Evolutionary conservation across 2,797 vertebrate genomes (phyloP).

Genomic region (Microctenopoma lineatum): DNA sequence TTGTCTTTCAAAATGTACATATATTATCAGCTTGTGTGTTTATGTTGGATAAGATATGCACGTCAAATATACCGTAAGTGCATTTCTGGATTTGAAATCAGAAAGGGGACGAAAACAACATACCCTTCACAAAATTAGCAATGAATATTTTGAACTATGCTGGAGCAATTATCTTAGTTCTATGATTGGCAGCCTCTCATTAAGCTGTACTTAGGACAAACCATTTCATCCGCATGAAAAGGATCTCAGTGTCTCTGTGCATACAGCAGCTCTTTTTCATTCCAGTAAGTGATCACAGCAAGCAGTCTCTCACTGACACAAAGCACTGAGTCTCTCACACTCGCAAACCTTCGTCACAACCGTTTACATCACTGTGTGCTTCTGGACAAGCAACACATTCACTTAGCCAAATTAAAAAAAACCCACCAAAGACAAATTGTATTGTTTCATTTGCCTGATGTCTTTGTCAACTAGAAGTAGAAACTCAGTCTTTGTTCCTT

Average conservation of each 20-base stretch:
- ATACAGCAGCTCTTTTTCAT: constrained; percentile 51
- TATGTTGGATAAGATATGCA: too few relatives aligned
- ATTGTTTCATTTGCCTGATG: not conserved
- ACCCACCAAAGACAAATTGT: constrained; percentile 32
- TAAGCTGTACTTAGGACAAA: constrained; percentile 68
- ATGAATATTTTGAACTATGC: constrained; percentile 68
- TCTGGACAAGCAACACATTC: constrained; percentile 50
- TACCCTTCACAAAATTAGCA: constrained; percentile 56
- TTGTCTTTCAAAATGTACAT: too few relatives aligned
- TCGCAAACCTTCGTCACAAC: constrained; percentile 60
- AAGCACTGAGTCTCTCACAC: constrained; percentile 37
- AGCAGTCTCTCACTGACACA: constrained; percentile 44
- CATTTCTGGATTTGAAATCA: not conserved
- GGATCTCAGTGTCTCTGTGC: constrained; percentile 19
- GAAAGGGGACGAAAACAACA: constrained; percentile 43
- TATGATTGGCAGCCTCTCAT: constrained; percentile 71
- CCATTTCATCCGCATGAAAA: constrained; percentile 46
- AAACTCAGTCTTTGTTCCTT: not conserved
- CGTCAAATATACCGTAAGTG: too few relatives aligned
- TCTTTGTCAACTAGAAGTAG: constrained; percentile 27
- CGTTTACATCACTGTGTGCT: constrained; percentile 57
- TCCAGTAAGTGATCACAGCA: constrained; percentile 67
- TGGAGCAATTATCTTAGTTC: constrained; percentile 64
- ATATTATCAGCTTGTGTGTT: too few relatives aligned
- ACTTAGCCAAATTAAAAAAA: constrained; percentile 66